Conservation (phyloP, 2,888 invertebrate species). For the Pediacus dermestoides region DNA sequence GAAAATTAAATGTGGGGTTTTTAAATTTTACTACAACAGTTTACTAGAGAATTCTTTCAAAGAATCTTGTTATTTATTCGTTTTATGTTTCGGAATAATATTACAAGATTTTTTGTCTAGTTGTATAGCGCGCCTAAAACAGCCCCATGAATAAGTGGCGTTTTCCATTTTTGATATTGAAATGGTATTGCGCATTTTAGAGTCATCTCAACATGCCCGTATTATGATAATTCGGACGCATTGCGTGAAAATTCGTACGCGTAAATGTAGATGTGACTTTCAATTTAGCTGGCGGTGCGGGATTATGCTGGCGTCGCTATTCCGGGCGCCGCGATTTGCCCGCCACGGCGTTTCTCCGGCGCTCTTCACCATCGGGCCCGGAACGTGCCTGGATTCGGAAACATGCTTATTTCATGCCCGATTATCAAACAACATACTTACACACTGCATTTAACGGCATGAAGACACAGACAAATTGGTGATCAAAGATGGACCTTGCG, state of each 20-base stretch:
- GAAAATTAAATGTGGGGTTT: no score
- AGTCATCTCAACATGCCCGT: conserved; percentile 23
- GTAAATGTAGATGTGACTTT: conserved; percentile 48
- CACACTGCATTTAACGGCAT: conserved; percentile 28
- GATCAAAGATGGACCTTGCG: no score
- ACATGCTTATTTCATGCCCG: conserved; percentile 46
- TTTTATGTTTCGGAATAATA: no score
- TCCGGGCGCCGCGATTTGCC: conserved; percentile 44
- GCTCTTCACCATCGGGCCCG: conserved; percentile 9
- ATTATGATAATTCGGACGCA: conserved; percentile 49
- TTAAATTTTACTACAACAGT: no score
- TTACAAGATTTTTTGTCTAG: no score
- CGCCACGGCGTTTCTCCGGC: conserved; percentile 18
- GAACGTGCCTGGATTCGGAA: conserved; percentile 48
- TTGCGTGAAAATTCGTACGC: conserved; percentile 46
- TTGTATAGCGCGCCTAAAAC: no score
- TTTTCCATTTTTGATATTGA: conserved; percentile 38
- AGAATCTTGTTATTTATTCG: no score
- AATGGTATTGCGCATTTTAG: conserved; percentile 25
- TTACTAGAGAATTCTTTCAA: no score
- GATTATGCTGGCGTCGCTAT: conserved; percentile 51
- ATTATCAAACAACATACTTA: conserved; percentile 39
- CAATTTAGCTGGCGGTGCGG: conserved; percentile 47
- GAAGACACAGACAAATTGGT: no score
- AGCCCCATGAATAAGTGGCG: conserved; percentile 34